phyloP scores from a whole-genome alignment of 2,797 vertebrate genomes.

The Poecilia velifera region DNA sequence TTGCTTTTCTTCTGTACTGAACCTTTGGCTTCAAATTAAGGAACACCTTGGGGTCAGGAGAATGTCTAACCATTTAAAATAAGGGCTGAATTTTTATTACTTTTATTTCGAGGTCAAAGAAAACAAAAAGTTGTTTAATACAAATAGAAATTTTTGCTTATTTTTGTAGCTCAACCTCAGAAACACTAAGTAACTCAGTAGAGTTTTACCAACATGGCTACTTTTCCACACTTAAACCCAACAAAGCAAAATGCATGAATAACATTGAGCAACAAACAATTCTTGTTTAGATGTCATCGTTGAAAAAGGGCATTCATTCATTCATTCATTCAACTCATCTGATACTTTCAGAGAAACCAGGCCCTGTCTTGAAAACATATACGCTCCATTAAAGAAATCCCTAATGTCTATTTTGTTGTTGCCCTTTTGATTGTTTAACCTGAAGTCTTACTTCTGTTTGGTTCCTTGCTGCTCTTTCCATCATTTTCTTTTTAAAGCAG shows the following conservation, averaged over 20 bases:
- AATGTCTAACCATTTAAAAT: background rate
- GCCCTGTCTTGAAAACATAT: background rate
- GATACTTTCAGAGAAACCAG: background rate
- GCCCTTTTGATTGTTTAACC: background rate
- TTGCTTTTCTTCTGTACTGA: background rate
- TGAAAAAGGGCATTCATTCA: background rate
- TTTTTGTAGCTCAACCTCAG: background rate
- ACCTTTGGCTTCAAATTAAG: background rate
- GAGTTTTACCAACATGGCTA: background rate
- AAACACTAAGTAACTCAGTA: background rate
- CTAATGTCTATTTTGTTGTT: background rate
- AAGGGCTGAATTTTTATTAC: background rate
- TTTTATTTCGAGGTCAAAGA: background rate
- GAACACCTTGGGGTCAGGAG: background rate
- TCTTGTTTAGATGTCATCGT: background rate
- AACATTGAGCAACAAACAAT: background rate
- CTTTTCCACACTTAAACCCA: background rate
- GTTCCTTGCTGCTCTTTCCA: background rate
- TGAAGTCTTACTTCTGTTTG: background rate
- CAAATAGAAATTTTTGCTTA: background rate
- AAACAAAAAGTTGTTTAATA: background rate
- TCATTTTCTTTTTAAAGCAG: constrained; percentile 66
- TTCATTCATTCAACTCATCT: background rate
- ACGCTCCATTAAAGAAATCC: background rate
- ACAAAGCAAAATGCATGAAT: background rate